Evolutionary conservation across 1,140 invertebrate species (phyloP).

Genomic region (Scaptomyza hsui): DNA sequence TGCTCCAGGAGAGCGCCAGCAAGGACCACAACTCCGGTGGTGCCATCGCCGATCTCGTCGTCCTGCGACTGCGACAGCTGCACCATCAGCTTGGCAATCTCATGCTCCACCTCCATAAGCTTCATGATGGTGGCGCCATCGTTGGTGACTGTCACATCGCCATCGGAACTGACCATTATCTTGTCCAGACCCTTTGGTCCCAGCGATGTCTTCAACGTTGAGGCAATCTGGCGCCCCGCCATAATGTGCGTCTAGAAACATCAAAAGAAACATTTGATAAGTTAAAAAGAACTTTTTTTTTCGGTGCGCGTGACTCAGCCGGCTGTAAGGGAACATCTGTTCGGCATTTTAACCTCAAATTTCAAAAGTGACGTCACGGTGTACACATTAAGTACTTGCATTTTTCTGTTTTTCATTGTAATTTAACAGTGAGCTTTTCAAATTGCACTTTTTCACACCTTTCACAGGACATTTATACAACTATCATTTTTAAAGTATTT

Average conservation of each 20-base stretch:
- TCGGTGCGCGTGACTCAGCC: slow-evolving; percentile 70
- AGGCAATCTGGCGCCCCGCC: slow-evolving; percentile 95
- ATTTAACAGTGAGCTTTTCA: not conserved
- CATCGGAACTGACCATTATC: slow-evolving; percentile 98
- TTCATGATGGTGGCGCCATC: slow-evolving; percentile 99
- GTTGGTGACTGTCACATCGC: slow-evolving; percentile 99
- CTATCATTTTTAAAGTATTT: not conserved
- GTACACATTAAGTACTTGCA: not conserved
- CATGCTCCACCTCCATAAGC: slow-evolving; percentile 99
- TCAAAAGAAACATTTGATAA: not conserved
- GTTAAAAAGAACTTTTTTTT: not conserved
- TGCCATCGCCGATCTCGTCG: slow-evolving; percentile 99
- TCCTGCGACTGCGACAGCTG: slow-evolving; percentile 99
- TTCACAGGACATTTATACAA: not conserved
- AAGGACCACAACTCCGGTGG: slow-evolving; percentile 97
- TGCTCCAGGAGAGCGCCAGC: slow-evolving; percentile 96
- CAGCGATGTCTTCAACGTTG: slow-evolving; percentile 95
- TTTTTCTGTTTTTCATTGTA: not conserved
- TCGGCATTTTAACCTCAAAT: slow-evolving; percentile 72
- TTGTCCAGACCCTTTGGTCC: slow-evolving; percentile 99
- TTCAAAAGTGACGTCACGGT: slow-evolving; percentile 40
- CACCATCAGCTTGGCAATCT: slow-evolving; percentile 99
- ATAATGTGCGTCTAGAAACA: slow-evolving; percentile 96
- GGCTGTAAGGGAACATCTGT: slow-evolving; percentile 61
- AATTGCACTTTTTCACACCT: not conserved